Percentiles rank a stretch among this genome's conserved stretches.
Conservation (phyloP, 2,113 vertebrate species). For the Neolamprologus caudopunctatus region DNA sequence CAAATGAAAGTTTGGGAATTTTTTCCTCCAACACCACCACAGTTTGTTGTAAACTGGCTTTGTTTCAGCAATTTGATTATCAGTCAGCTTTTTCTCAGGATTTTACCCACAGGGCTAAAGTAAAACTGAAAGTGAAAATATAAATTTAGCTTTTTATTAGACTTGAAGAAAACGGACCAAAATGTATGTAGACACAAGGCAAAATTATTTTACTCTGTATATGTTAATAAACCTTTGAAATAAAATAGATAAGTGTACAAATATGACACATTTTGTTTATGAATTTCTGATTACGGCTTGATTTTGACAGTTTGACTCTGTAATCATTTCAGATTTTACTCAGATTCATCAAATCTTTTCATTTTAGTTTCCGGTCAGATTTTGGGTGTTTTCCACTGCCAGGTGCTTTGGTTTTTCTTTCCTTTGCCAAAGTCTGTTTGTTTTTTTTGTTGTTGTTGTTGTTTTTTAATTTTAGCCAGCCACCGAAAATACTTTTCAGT, state of each 20-base stretch:
- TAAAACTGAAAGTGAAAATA: not conserved
- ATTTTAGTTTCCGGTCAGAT: not conserved
- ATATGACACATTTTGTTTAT: not conserved
- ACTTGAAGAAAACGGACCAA: not conserved
- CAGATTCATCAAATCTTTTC: not conserved
- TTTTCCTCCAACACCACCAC: not conserved
- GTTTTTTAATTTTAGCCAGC: fast-evolving
- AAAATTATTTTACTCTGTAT: not conserved
- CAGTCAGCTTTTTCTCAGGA: not conserved
- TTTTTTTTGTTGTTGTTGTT: fast-evolving
- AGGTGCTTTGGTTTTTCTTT: not conserved
- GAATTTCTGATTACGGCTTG: not conserved
- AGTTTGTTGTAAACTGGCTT: not conserved
- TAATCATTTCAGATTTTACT: not conserved
- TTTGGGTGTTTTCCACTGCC: not conserved
- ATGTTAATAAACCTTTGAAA: not conserved
- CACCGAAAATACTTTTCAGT: too few species aligned
- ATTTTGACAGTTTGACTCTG: not conserved
- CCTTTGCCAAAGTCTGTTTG: not conserved
- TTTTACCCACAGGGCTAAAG: not conserved
- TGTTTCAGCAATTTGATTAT: not conserved
- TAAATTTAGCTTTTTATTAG: not conserved
- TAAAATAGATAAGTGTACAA: fast-evolving
- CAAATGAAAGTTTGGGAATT: not conserved
- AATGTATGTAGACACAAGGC: not conserved